Evolutionary conservation across 2,888 invertebrate species (phyloP), one percentile per base, ranked within the genome.

Genomic region (Phengaris arion): DNA sequence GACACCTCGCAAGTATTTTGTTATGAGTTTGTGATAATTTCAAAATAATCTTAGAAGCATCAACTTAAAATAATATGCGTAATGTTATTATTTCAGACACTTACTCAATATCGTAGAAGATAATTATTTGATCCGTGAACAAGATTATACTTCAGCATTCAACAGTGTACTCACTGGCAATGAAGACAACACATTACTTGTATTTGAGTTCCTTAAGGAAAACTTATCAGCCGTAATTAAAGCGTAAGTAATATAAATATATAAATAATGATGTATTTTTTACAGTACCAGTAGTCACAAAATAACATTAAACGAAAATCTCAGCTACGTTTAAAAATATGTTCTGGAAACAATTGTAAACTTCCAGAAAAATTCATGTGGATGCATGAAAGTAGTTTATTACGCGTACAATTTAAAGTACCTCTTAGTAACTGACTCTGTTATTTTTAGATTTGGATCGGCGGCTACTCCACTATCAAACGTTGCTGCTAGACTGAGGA

Each of bases 401-500:
- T 35, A 35, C 2, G 35, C 35, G 35, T 35, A 35, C 4, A 35
- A 35, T 35, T 35, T 35, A 35, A 35, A 35, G 35, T 35, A 35
- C 35, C 35, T 35, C 35, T 35, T 35, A 35, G 35, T 35, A 2
- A 35, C 35, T n/a, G 13, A 12, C 12, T n/a, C 6, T 59, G 10
- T 59, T 35, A 12, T 45, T 72, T 72, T 72, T 52, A 72, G 72
- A 35, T 72, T 72, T 35, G 52, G 52, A 0, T 35, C 52, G 22
- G 72, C 54, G 22, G 35, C 72, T 54, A 72, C 72, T 54, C 72
- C 72, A 22, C 72, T 72, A 72, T 72, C 72, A 12, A 72, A 72
- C 8, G 54, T 72, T 35, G 72, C 72, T 35, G 10, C 72, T 22
- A 52, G 72, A 52, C 52, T 72, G 54, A 72, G 72, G 15, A 52